Percentiles rank a stretch among this genome's conserved stretches.
Evolutionary conservation across 2,113 vertebrate genomes (phyloP).

Genomic region (Gymnocephalus cernua): DNA sequence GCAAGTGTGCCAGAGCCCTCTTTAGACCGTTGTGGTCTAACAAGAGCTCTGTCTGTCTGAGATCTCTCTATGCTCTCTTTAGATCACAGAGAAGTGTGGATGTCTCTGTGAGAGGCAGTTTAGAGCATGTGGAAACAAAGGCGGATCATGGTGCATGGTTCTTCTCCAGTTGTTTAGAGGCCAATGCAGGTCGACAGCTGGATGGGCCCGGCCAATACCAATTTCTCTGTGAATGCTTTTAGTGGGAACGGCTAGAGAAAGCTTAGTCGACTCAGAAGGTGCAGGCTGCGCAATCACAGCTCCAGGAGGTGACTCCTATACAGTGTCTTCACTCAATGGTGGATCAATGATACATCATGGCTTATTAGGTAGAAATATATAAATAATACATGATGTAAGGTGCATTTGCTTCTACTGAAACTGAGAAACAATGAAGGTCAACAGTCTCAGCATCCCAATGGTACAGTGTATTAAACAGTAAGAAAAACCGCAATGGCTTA

Average conservation of each 20-base stretch:
- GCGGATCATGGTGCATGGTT: constrained; percentile 67
- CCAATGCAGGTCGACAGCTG: constrained; percentile 76
- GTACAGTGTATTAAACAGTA: background rate
- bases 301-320: background rate
- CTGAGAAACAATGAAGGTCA: background rate
- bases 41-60: constrained; percentile 33
- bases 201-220: constrained; percentile 38
- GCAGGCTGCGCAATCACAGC: constrained; percentile 21
- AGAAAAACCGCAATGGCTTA: constrained; percentile 6
- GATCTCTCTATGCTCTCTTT: constrained; percentile 16
- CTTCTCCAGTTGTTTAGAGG: constrained; percentile 63
- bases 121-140: constrained; percentile 64
- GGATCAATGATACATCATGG: background rate
- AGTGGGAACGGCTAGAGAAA: constrained; percentile 35
- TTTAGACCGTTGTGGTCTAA: constrained; percentile 32
- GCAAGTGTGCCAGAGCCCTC: constrained; percentile 27
- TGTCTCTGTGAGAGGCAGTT: constrained; percentile 51
- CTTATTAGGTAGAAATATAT: background rate
- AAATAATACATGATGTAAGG: background rate
- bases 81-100: constrained; percentile 64
- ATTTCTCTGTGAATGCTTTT: constrained; percentile 46
- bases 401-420: background rate
- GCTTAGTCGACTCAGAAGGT: constrained; percentile 4
- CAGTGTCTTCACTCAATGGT: background rate
- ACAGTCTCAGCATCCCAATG: background rate